Evolutionary conservation across 1,140 invertebrate genomes (phyloP).

Genomic region (Macrosteles quadrilineatus): DNA sequence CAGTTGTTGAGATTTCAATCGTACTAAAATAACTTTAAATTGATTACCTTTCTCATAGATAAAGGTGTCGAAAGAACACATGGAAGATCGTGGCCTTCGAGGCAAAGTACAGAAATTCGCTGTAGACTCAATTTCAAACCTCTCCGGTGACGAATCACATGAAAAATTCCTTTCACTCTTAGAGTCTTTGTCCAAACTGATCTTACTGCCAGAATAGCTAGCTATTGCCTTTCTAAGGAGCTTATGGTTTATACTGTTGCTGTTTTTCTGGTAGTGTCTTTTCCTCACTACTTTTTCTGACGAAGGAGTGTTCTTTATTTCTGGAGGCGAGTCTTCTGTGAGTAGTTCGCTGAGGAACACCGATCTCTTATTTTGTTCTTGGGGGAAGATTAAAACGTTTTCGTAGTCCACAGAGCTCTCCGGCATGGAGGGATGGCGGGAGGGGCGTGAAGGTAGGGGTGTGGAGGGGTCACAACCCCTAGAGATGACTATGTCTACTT

Average conservation of each 20-base stretch:
- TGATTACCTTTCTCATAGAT: constrained; percentile 77
- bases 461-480: constrained; percentile 23
- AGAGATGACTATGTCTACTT: constrained; percentile 68
- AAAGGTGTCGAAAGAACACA: constrained; percentile 71
- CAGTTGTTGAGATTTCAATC: too few relatives aligned
- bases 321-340: not conserved
- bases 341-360: constrained; percentile 30
- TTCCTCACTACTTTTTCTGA: constrained; percentile 36
- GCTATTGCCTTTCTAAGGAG: constrained; percentile 56
- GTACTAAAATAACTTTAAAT: too few relatives aligned
- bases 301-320: not conserved
- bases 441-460: constrained; percentile 60
- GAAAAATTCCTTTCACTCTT: not conserved
- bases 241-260: constrained; percentile 59
- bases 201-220: constrained; percentile 49
- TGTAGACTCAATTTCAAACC: constrained; percentile 16
- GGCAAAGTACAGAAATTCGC: constrained; percentile 65
- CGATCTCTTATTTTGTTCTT: constrained; percentile 15
- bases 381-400: constrained; percentile 38
- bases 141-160: not conserved
- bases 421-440: constrained; percentile 48
- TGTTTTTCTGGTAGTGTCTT: constrained; percentile 60
- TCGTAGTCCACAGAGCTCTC: constrained; percentile 72
- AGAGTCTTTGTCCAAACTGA: constrained; percentile 10
- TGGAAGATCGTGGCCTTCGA: constrained; percentile 61